Base-by-base conservation (phyloP, 2,888 invertebrate species). In the Anthrax anthrax region DNA sequence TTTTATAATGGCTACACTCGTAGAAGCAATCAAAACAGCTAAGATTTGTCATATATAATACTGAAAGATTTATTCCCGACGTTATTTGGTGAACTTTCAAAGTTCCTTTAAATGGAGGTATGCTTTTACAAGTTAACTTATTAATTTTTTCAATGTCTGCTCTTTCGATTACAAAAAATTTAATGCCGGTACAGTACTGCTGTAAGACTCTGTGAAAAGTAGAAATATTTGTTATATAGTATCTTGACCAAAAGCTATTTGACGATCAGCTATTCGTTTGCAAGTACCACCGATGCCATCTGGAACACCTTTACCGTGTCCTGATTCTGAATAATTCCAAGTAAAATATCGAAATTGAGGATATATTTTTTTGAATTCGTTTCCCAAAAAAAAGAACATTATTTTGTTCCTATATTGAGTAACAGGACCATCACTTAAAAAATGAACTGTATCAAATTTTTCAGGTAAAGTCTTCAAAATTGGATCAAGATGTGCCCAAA, bases 391-490 rank as follows among this genome's bases (percentile, higher is more conserved):
- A 41, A 6, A 41, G 13, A 41, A 27, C 41, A 41, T 41, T 10
- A 6, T 41, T 23, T 41, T 39, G 16, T 44, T 44, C 1, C 34
- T 19, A 10, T 44, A 44, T 14, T 44, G 44, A 3, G 44, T 39
- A 10, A 32, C 39, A 4, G 44, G 44, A n/a, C 41, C 18, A n/a
- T 41, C 41, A n/a, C 41, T 41, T 5, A 41, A 41, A 29, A 41
- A 41, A 41, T 29, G 27, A 8, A 41, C 16, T 12, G 17, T 41
- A 9, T 8, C 27, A n/a, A 41, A 17, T 38, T n/a, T 37, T 38
- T 12, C 9, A 16, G 43, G 29, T 6, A 42, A 9, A 5, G 13
- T 34, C 6, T 42, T 18, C 14, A 42, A 43, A 43, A 43, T 38
- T 10, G 37, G 43, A 10, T 27, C 16, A 29, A 43, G 17, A 17